phyloP scores from a whole-genome alignment of 2,797 vertebrate genomes.

The Gouania willdenowi region DNA sequence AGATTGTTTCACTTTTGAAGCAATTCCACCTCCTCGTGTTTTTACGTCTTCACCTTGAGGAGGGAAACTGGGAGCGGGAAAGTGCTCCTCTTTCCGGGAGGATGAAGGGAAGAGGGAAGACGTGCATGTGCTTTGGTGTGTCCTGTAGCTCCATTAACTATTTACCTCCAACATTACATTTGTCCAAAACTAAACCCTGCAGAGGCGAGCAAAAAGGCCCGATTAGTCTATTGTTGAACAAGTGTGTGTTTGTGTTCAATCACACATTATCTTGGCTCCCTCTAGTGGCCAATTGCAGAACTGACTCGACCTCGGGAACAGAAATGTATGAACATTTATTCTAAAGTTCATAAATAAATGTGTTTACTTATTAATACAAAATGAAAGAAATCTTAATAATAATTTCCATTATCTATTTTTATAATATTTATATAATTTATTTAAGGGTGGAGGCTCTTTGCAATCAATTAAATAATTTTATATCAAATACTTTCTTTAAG shows the following conservation, averaged over 20 bases:
- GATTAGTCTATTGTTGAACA: conserved; percentile 80
- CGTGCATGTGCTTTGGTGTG: conserved; percentile 79
- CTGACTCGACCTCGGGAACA: no score
- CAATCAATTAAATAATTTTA: no score
- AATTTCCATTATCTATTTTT: no score
- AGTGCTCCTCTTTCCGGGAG: conserved; percentile 60
- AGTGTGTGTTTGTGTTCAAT: no score
- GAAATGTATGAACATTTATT: no score
- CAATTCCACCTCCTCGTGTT: conserved; percentile 63
- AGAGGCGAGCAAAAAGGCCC: conserved; percentile 55
- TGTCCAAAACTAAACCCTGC: conserved; percentile 73
- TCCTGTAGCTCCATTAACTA: conserved; percentile 75
- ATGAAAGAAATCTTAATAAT: no score
- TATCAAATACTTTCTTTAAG: no score
- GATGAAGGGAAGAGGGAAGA: conserved; percentile 77
- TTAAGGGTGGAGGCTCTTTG: no score
- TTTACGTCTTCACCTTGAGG: conserved; percentile 59
- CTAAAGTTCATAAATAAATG: no score
- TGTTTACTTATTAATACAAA: no score
- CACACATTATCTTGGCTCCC: conserved; percentile 91
- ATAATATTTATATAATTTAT: no score
- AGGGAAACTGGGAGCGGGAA: conserved; percentile 36
- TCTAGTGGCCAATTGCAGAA: conserved; percentile 80
- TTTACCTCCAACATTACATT: conserved; percentile 78
- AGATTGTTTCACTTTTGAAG: conserved; percentile 70